These are phyloP conservation scores for Poeciliopsis presidionis DNA, from an alignment of 2,797 vertebrate species.

Conservation along the genomic window DNA sequence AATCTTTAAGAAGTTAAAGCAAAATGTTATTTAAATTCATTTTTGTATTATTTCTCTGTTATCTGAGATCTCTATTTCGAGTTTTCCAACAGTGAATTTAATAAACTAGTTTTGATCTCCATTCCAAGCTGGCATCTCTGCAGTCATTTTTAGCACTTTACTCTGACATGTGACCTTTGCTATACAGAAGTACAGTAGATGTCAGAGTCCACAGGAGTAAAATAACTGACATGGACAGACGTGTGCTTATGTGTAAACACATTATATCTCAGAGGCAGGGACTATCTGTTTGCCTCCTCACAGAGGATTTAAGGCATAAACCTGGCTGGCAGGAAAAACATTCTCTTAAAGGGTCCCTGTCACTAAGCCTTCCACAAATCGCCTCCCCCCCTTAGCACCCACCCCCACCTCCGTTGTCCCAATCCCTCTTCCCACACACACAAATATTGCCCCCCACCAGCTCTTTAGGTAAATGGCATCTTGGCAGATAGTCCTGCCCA, in stretches of 20 bases:
- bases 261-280: slow-evolving; percentile 57
- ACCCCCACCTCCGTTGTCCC: slow-evolving; percentile 28
- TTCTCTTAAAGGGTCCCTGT: slow-evolving; percentile 54
- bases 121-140: not conserved
- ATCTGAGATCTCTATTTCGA: not conserved
- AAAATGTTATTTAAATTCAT: not conserved
- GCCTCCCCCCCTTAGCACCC: slow-evolving; percentile 25
- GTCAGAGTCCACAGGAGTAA: slow-evolving; percentile 70
- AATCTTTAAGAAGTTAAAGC: not conserved
- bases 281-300: slow-evolving; percentile 66
- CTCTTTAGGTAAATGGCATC: slow-evolving; percentile 74
- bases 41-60: not conserved
- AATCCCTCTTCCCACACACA: slow-evolving; percentile 14
- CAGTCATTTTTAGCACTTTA: slow-evolving; percentile 57
- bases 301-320: slow-evolving; percentile 81
- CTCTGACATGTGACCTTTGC: slow-evolving; percentile 67
- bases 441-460: slow-evolving; percentile 27
- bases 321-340: slow-evolving; percentile 79
- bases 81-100: not conserved
- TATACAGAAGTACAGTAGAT: slow-evolving; percentile 66
- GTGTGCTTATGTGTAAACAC: slow-evolving; percentile 52
- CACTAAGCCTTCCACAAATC: slow-evolving; percentile 60
- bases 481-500: slow-evolving; percentile 79
- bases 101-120: not conserved
- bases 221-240: slow-evolving; percentile 33